These are phyloP conservation scores for Python bivittatus DNA, from an alignment of 2,113 vertebrate genomes.

Conservation along the genomic window DNA sequence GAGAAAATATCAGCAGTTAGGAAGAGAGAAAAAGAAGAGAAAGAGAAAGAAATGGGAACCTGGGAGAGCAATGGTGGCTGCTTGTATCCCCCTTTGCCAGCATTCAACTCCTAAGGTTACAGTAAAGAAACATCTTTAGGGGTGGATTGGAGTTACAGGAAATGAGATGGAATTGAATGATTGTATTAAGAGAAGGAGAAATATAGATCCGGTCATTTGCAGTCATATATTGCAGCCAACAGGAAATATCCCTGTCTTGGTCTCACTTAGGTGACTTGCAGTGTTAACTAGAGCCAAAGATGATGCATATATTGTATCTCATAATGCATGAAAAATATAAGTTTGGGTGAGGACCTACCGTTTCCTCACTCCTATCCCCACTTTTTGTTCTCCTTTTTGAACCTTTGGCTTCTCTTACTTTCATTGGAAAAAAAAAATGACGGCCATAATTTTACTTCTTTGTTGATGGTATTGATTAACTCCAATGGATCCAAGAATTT, in stretches of 20 bases:
- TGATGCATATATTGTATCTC: not conserved
- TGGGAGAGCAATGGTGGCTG: not conserved
- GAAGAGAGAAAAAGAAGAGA: not conserved
- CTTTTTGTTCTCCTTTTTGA: not conserved
- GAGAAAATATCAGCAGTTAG: not conserved
- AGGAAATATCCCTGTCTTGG: not conserved
- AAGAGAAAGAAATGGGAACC: not conserved
- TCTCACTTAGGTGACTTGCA: not conserved
- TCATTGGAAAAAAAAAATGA: not conserved
- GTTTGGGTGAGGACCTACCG: not conserved
- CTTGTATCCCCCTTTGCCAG: not conserved
- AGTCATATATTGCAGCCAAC: not conserved
- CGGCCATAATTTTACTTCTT: not conserved
- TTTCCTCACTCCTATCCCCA: not conserved
- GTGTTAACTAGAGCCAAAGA: not conserved
- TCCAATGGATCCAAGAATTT: not conserved
- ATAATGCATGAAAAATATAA: not conserved
- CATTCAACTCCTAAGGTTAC: not conserved
- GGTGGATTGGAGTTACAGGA: not conserved
- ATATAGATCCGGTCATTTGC: not conserved
- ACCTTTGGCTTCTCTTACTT: not conserved
- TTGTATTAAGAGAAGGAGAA: not conserved
- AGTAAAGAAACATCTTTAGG: not conserved
- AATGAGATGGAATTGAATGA: not conserved
- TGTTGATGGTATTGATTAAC: not conserved